phyloP scores from a whole-genome alignment of 2,113 vertebrate genomes.

The Cromileptes altivelis region DNA sequence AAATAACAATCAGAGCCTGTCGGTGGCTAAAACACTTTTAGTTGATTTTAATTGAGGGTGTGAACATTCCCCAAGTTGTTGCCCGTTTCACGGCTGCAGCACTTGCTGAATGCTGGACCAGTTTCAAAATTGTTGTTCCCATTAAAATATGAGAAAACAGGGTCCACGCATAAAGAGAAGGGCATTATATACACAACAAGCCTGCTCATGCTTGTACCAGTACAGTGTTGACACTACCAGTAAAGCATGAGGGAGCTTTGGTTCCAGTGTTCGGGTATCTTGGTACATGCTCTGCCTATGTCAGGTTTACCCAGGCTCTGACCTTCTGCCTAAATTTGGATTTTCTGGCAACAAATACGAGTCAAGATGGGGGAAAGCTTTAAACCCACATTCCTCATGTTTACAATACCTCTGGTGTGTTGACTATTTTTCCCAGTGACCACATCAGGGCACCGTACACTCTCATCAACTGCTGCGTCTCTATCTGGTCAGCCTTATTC shows the following conservation, averaged over 20 bases:
- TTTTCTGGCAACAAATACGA: neutral
- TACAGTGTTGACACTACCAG: neutral
- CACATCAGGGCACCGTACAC: constrained; percentile 99
- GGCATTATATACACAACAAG: neutral
- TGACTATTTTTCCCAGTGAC: constrained; percentile 98
- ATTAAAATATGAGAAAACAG: too few relatives aligned
- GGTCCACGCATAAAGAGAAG: neutral
- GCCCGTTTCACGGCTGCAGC: too few relatives aligned
- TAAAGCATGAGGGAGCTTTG: neutral
- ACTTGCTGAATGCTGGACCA: too few relatives aligned
- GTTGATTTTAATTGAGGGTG: too few relatives aligned
- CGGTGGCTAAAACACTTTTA: too few relatives aligned
- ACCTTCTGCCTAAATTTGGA: neutral
- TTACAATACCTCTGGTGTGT: constrained; percentile 90
- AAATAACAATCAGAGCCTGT: too few relatives aligned
- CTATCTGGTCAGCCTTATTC: constrained; percentile 98
- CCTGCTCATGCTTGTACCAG: too few relatives aligned
- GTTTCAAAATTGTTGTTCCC: too few relatives aligned
- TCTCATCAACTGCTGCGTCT: constrained; percentile 98
- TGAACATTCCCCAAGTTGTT: too few relatives aligned
- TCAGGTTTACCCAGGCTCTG: neutral
- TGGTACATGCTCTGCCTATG: neutral
- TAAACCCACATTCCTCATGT: neutral
- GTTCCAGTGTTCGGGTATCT: neutral
- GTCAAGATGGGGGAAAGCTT: neutral